These are phyloP conservation scores for Papilio gigon DNA, from an alignment of 2,888 invertebrate species.

Conservation along the genomic window DNA sequence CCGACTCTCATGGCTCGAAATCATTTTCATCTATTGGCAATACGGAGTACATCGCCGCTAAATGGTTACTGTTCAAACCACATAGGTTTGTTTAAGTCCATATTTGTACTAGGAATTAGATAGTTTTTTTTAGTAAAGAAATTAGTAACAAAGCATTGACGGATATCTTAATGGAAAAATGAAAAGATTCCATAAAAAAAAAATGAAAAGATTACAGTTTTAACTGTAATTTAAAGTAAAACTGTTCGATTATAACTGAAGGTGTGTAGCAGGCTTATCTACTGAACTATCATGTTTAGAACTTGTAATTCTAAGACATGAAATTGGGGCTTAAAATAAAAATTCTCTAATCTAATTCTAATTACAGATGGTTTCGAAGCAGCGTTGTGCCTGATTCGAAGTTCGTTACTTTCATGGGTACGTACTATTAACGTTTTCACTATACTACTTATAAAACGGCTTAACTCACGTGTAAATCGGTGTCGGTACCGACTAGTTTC, in stretches of 20 bases:
- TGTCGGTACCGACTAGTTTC: too few relatives aligned
- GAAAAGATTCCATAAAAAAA: too few relatives aligned
- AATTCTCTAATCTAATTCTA: slow-evolving; percentile 1
- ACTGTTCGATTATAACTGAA: too few relatives aligned
- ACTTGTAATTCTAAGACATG: not conserved
- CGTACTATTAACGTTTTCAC: slow-evolving; percentile 19
- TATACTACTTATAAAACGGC: not conserved
- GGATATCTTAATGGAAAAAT: too few relatives aligned
- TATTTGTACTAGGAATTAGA: too few relatives aligned
- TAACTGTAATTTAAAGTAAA: too few relatives aligned
- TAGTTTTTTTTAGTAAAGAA: too few relatives aligned
- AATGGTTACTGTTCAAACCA: slow-evolving; percentile 63
- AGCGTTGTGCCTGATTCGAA: slow-evolving; percentile 73
- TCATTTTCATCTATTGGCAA: slow-evolving; percentile 67
- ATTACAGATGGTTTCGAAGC: slow-evolving; percentile 73
- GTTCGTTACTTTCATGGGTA: slow-evolving; percentile 71
- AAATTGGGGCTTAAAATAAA: not conserved
- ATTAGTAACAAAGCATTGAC: too few relatives aligned
- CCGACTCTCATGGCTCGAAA: slow-evolving; percentile 71
- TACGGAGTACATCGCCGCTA: slow-evolving; percentile 58
- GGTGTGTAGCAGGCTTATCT: too few relatives aligned
- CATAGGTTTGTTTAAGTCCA: slow-evolving; percentile 56
- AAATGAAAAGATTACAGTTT: too few relatives aligned
- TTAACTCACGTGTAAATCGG: too few relatives aligned
- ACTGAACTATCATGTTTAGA: too few relatives aligned